phyloP scores from a whole-genome alignment of 2,113 vertebrate species.

The Barnardius zonarius region DNA sequence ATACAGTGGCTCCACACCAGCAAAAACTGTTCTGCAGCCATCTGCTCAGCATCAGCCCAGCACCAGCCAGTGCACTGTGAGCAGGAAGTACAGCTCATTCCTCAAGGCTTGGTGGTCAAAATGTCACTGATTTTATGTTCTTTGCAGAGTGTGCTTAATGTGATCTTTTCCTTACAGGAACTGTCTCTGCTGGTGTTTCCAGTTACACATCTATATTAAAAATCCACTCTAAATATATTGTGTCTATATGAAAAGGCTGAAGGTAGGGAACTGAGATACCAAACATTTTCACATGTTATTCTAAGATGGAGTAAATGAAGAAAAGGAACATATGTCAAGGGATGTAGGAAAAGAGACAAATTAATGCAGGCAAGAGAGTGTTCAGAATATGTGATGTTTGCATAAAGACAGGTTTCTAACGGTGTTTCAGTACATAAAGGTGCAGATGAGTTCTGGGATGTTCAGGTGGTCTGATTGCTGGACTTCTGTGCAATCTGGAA shows the following conservation, averaged over 20 bases:
- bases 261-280: not conserved
- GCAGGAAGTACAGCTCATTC: not conserved
- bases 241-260: not conserved
- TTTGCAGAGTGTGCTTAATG: not conserved
- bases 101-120: slow-evolving; percentile 42
- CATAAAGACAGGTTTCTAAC: not conserved
- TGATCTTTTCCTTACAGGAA: not conserved
- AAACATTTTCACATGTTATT: not conserved
- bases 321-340: not conserved
- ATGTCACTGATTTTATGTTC: slow-evolving; percentile 40
- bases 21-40: not conserved
- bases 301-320: not conserved
- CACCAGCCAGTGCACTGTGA: not conserved
- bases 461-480: not conserved
- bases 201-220: not conserved
- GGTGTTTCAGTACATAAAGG: not conserved
- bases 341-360: not conserved
- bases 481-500: not conserved
- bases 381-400: not conserved
- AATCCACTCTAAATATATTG: not conserved
- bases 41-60: slow-evolving; percentile 45
- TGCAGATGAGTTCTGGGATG: not conserved
- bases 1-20: not conserved
- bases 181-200: not conserved
- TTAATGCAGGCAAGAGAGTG: not conserved